phyloP scores from a whole-genome alignment of 2,888 invertebrate genomes.

The Cryptocheilus praepositus region DNA sequence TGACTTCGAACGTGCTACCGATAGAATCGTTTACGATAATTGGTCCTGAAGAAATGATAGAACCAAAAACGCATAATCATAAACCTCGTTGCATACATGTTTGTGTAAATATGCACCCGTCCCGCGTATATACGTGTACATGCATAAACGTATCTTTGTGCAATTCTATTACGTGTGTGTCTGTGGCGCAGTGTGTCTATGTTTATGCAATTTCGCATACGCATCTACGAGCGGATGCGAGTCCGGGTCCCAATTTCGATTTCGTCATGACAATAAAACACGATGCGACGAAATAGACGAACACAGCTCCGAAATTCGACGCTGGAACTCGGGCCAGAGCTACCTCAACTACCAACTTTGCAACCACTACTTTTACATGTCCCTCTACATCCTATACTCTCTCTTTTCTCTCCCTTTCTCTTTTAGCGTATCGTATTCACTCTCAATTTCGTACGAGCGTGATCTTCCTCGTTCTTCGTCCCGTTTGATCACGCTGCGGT shows the following conservation, averaged over 20 bases:
- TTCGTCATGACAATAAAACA: too few species aligned
- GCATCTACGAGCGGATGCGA: conserved; percentile 11
- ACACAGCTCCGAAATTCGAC: too few species aligned
- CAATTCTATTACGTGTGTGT: conserved; percentile 24
- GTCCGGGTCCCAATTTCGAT: too few species aligned
- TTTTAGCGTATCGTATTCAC: neutral
- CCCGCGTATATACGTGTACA: too few species aligned
- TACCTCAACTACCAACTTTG: too few species aligned
- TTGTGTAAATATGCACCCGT: neutral
- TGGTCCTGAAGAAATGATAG: conserved; percentile 66
- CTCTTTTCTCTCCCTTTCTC: conserved; percentile 10
- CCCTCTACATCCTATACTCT: neutral
- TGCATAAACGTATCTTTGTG: neutral
- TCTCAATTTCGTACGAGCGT: neutral
- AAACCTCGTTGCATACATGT: neutral
- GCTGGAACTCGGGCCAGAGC: too few species aligned
- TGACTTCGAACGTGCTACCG: neutral
- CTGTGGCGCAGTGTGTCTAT: conserved; percentile 2
- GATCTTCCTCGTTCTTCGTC: neutral
- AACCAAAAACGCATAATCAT: conserved; percentile 41
- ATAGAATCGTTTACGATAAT: conserved; percentile 45
- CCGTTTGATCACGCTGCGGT: neutral
- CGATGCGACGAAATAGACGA: too few species aligned
- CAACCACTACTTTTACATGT: too few species aligned
- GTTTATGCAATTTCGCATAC: conserved; percentile 9